phyloP scores from a whole-genome alignment of 2,797 vertebrate species.

The Novumbra hubbsi region DNA sequence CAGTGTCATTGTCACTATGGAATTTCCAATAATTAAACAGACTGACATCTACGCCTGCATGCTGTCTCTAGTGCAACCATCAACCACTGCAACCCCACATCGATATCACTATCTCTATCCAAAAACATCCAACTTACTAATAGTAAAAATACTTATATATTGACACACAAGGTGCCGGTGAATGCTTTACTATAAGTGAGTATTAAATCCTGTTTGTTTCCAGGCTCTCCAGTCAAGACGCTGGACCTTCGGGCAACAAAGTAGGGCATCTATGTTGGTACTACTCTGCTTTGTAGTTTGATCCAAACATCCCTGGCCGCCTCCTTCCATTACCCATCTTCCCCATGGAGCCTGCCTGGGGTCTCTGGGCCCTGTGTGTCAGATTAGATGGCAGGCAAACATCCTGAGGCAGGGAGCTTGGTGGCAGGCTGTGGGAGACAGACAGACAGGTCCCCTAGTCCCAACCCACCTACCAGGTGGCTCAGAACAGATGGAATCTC shows the following conservation, averaged over 20 bases:
- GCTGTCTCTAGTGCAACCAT: constrained; percentile 74
- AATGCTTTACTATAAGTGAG: background rate
- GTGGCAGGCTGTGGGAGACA: background rate
- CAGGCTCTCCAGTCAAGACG: constrained; percentile 19
- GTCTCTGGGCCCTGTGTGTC: constrained; percentile 29
- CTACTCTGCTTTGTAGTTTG: constrained; percentile 8
- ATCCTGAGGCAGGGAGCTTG: constrained; percentile 20
- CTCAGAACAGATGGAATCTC: constrained; percentile 1
- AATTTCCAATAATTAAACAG: constrained; percentile 62
- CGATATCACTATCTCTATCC: constrained; percentile 33
- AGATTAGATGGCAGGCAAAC: constrained; percentile 45
- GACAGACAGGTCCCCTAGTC: background rate
- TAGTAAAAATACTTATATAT: background rate
- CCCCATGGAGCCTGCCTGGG: constrained; percentile 43
- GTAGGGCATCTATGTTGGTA: constrained; percentile 17
- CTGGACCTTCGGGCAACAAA: background rate
- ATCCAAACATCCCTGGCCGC: constrained; percentile 39
- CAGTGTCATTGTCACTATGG: too few relatives aligned
- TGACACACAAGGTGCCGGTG: background rate
- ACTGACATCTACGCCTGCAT: constrained; percentile 55
- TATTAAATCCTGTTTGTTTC: background rate
- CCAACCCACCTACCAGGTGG: background rate
- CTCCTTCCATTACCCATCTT: constrained; percentile 53
- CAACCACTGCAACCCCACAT: constrained; percentile 45
- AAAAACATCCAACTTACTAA: constrained; percentile 5